Conservation (phyloP, 1,140 invertebrate genomes). For the Anagrus nilaparvatae region DNA sequence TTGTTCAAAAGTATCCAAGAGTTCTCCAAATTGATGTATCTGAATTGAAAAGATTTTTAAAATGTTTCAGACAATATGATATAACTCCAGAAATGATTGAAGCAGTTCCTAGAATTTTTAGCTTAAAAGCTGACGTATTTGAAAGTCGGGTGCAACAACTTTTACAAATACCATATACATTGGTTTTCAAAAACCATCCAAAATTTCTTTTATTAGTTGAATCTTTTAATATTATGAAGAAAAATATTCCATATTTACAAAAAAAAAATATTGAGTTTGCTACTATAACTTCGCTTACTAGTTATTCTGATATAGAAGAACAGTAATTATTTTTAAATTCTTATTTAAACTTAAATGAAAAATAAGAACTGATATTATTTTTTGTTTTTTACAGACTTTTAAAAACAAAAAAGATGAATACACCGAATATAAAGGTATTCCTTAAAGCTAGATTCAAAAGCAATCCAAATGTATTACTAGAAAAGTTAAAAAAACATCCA, state of each 20-base stretch:
- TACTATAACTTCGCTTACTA: conserved; percentile 38
- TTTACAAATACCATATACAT: conserved; percentile 38
- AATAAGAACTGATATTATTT: conserved; percentile 5
- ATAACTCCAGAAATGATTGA: conserved; percentile 36
- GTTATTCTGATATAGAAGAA: conserved; percentile 33
- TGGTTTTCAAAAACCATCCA: conserved; percentile 40
- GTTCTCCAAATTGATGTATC: conserved; percentile 35
- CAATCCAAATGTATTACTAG: conserved; percentile 25
- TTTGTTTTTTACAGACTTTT: conserved; percentile 18
- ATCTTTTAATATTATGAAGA: conserved; percentile 36
- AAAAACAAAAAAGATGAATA: conserved; percentile 22
- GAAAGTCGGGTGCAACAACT: conserved; percentile 38
- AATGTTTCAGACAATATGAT: conserved; percentile 37
- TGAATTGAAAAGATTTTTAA: conserved; percentile 36
- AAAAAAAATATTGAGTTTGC: conserved; percentile 37
- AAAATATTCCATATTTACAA: conserved; percentile 39
- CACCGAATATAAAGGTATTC: conserved; percentile 31
- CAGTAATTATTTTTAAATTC: conserved; percentile 14
- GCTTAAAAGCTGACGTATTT: conserved; percentile 35
- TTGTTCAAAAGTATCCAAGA: conserved; percentile 32
- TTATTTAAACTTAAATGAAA: conserved; percentile 5
- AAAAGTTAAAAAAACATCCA: conserved; percentile 40
- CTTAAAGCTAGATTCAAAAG: conserved; percentile 25
- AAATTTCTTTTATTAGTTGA: conserved; percentile 42
- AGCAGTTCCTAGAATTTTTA: conserved; percentile 38